phyloP scores from a whole-genome alignment of 2,888 invertebrate genomes.

The Ornithoptera alexandrae region DNA sequence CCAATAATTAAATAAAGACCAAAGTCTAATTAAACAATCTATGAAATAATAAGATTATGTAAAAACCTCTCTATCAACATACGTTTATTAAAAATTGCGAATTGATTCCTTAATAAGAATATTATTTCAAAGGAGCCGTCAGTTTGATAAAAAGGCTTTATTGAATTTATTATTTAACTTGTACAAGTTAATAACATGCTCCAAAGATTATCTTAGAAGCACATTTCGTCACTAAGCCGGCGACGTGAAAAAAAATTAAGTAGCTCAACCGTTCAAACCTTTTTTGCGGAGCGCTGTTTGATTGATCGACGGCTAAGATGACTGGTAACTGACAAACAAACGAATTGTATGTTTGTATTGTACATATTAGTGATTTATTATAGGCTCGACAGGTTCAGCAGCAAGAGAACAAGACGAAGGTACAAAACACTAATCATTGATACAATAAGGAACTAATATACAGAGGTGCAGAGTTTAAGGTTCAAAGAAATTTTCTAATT shows the following conservation, averaged over 20 bases:
- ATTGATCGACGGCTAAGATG: slow-evolving; percentile 60
- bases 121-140: too few relatives aligned
- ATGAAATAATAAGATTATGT: too few relatives aligned
- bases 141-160: background rate
- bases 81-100: too few relatives aligned
- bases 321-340: slow-evolving; percentile 64
- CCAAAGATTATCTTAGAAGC: background rate
- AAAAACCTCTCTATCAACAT: too few relatives aligned
- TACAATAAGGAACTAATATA: slow-evolving; percentile 12
- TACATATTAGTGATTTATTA: slow-evolving; percentile 59
- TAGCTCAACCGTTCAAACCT: slow-evolving; percentile 28
- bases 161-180: background rate
- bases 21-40: too few relatives aligned
- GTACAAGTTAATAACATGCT: background rate
- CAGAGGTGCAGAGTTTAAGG: background rate
- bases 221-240: slow-evolving; percentile 11
- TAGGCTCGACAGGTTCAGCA: slow-evolving; percentile 19
- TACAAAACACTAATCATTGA: slow-evolving; percentile 15
- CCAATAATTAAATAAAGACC: too few relatives aligned
- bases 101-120: too few relatives aligned
- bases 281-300: slow-evolving; percentile 57
- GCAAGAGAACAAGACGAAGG: background rate
- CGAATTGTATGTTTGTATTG: slow-evolving; percentile 62
- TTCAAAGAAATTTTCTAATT: background rate
- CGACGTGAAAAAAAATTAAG: slow-evolving; percentile 25